phyloP scores from a whole-genome alignment of 2,888 invertebrate genomes.

The Drosophila kuntzei region DNA sequence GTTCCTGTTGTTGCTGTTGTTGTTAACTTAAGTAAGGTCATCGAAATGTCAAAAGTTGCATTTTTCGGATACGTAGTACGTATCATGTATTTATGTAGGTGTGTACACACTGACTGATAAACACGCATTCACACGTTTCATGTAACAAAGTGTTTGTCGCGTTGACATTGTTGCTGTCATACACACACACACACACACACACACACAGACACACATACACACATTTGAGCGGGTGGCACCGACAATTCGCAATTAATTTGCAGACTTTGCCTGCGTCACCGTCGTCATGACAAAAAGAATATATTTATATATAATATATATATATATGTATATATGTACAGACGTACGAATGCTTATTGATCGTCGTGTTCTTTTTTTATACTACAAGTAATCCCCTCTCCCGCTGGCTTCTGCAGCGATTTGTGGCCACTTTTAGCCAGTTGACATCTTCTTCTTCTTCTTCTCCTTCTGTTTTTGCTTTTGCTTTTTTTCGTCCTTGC shows the following conservation, averaged over 20 bases:
- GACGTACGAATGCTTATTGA: slow-evolving; percentile 54
- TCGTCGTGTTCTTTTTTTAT: slow-evolving; percentile 39
- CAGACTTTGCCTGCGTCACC: slow-evolving; percentile 45
- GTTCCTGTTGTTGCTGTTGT: slow-evolving; percentile 45
- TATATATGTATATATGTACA: background rate
- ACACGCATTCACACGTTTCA: slow-evolving; percentile 41
- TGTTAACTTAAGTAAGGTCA: slow-evolving; percentile 83
- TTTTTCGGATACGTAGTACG: slow-evolving; percentile 57
- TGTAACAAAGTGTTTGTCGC: slow-evolving; percentile 51
- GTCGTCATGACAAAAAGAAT: slow-evolving; percentile 49
- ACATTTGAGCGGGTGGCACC: slow-evolving; percentile 16
- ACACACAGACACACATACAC: slow-evolving; percentile 8
- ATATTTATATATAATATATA: background rate
- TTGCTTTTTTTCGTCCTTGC: slow-evolving; percentile 24
- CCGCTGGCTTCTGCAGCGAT: slow-evolving; percentile 16
- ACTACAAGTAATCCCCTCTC: slow-evolving; percentile 5
- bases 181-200: slow-evolving; percentile 14
- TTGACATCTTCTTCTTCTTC: background rate
- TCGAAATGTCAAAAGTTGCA: slow-evolving; percentile 85
- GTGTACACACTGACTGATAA: slow-evolving; percentile 20
- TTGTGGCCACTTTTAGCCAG: slow-evolving; percentile 32
- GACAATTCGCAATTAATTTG: slow-evolving; percentile 70
- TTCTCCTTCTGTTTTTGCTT: background rate
- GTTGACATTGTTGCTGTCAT: slow-evolving; percentile 59
- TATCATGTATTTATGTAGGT: slow-evolving; percentile 8